Percentiles rank a stretch among this genome's conserved stretches.
These are phyloP conservation scores for Crocallis elinguaria DNA, from an alignment of 2,888 invertebrate genomes.

Conservation along the genomic window DNA sequence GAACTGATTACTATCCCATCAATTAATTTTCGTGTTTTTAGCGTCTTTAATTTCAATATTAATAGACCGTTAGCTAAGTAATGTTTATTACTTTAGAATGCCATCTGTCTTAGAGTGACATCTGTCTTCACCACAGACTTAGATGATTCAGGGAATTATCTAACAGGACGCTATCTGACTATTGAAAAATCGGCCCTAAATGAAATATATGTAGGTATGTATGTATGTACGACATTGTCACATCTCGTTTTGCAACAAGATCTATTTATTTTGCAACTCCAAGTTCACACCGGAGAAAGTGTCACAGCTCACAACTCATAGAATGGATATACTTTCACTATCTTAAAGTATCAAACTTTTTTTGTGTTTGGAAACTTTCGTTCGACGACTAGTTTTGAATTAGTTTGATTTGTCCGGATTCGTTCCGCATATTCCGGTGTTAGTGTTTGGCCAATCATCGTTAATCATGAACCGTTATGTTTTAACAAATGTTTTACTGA, in stretches of 20 bases:
- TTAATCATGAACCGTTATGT: conserved; percentile 4
- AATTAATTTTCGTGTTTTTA: too few species aligned
- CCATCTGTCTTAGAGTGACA: too few species aligned
- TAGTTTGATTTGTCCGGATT: conserved; percentile 20
- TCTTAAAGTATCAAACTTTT: conserved; percentile 44
- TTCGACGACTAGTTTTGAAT: conserved; percentile 35
- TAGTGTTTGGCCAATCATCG: background rate
- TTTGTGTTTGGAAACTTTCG: conserved; percentile 48
- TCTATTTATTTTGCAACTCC: conserved; percentile 40
- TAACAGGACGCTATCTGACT: too few species aligned
- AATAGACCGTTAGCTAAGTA: too few species aligned
- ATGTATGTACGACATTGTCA: too few species aligned
- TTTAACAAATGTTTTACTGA: background rate
- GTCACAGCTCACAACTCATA: conserved; percentile 51
- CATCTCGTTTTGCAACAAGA: background rate
- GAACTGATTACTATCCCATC: too few species aligned
- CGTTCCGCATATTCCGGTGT: conserved; percentile 4
- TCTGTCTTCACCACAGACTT: too few species aligned
- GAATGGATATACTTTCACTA: conserved; percentile 65
- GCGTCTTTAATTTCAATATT: too few species aligned
- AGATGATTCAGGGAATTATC: too few species aligned
- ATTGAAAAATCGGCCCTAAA: too few species aligned
- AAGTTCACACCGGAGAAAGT: conserved; percentile 61
- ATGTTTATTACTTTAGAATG: too few species aligned
- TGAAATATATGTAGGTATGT: background rate